Evolutionary conservation across 2,797 vertebrate genomes (phyloP).

Genomic region (Otus scops): DNA sequence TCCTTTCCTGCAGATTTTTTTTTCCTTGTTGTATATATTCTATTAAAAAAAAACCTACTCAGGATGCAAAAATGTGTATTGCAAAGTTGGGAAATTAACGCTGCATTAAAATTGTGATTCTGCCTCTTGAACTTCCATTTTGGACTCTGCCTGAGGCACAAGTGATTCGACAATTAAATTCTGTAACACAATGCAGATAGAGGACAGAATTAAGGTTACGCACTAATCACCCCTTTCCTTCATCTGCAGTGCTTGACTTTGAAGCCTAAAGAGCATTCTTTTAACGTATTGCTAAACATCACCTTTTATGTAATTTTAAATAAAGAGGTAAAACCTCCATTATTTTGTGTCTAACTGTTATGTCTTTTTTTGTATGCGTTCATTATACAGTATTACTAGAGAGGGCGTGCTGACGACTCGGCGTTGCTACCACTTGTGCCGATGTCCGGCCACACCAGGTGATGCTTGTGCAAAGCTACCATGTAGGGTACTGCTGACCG

Average conservation of each 20-base stretch:
- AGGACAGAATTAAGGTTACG: slow-evolving; percentile 4
- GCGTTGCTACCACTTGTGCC: background rate
- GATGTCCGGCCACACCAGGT: rapidly evolving
- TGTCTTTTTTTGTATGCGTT: background rate
- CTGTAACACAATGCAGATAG: background rate
- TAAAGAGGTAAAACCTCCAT: background rate
- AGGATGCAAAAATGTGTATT: background rate
- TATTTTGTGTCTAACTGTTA: background rate
- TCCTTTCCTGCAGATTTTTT: background rate
- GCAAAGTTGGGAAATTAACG: background rate
- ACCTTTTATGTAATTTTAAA: background rate
- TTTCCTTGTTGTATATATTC: background rate
- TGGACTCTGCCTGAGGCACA: background rate
- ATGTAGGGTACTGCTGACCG: background rate
- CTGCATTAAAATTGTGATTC: background rate
- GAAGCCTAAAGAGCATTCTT: slow-evolving; percentile 20
- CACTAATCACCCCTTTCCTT: background rate
- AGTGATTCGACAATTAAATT: background rate
- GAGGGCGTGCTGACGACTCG: rapidly evolving
- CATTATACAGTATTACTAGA: background rate
- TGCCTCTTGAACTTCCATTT: slow-evolving; percentile 12
- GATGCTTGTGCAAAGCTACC: background rate
- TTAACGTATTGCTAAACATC: background rate
- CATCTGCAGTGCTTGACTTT: background rate
- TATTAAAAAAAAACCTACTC: background rate